Base-by-base conservation (phyloP, 2,888 invertebrate genomes). In the Standfussiana lucernea region DNA sequence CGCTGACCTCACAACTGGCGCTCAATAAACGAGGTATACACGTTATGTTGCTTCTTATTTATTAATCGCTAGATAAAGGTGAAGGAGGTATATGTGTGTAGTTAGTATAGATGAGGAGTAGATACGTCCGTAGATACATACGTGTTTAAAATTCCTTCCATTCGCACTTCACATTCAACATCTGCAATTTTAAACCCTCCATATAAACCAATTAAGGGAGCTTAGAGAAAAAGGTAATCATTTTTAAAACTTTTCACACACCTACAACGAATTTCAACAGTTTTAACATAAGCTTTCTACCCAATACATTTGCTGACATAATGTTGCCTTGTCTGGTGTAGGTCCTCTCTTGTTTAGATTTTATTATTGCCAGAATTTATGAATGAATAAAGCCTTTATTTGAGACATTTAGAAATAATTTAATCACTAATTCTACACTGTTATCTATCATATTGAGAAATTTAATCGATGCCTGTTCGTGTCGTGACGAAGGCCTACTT, bases 1-100 rank as follows among this genome's bases (percentile, higher is more conserved):
- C 21, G 32, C 68, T 82, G 83, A 86, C 83, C 69, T 69, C 10
- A 61, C 82, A 64, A 70, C 72, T 71, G 82, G 67, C 53, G 72
- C 40, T 72, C 74, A 75, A 72, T 75, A 47, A 75, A 85, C 35
- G 15, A 73, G 40, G 35, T 53, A 71, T 37, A 71, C 62, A 73
- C 67, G 65, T 69, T 53, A 35, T 74, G 67, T 70, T 64, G 18
- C 45, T 74, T 56, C 66, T 74, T 85, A 67, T 80, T 80, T 85
- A 85, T 75, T 75, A 75, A 75, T 53, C 37, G 45, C 42, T 37
- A 28, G 28, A 70, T 68, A 61, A 50, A 77, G 47, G 64, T 75
- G 11, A 53, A n/a, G 53, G 0, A 40, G 24, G 10, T 18, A 37
- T 8, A 40, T 6, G 8, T 61, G 8, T 11, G 61, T 50, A 28